Conservation (phyloP, 2,113 vertebrate species). For the Ondatra zibethicus region DNA sequence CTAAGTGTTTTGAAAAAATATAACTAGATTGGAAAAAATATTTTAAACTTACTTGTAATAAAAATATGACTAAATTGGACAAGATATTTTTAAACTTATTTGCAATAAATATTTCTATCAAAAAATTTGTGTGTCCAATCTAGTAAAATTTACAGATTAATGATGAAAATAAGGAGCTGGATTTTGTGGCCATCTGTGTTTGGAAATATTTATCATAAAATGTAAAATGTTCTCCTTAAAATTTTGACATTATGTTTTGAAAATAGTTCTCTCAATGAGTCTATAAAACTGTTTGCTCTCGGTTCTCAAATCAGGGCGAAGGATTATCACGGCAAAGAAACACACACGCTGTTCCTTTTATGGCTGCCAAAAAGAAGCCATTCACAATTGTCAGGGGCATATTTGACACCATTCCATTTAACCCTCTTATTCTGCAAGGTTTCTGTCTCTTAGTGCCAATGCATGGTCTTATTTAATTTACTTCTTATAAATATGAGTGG, state of each 20-base stretch:
- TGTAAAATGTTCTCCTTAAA: slow-evolving; percentile 27
- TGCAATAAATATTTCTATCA: slow-evolving; percentile 8
- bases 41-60: too few relatives aligned
- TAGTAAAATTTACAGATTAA: slow-evolving; percentile 61
- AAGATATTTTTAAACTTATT: slow-evolving; percentile 63
- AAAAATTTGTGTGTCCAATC: slow-evolving; percentile 53
- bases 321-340: neutral
- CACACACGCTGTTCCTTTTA: neutral
- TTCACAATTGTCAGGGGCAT: neutral
- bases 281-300: neutral
- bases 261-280: neutral
- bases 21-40: too few relatives aligned
- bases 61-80: slow-evolving; percentile 56
- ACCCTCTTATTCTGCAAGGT: neutral
- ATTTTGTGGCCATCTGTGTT: slow-evolving; percentile 35
- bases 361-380: neutral
- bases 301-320: slow-evolving; percentile 50
- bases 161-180: neutral
- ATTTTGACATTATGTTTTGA: neutral
- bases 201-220: slow-evolving; percentile 57
- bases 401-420: neutral
- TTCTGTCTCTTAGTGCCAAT: too few relatives aligned
- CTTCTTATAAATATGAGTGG: neutral
- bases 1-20: slow-evolving; percentile 54
- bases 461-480: neutral